phyloP scores from a whole-genome alignment of 2,888 invertebrate genomes.

The Orthonychiurus folsomi region DNA sequence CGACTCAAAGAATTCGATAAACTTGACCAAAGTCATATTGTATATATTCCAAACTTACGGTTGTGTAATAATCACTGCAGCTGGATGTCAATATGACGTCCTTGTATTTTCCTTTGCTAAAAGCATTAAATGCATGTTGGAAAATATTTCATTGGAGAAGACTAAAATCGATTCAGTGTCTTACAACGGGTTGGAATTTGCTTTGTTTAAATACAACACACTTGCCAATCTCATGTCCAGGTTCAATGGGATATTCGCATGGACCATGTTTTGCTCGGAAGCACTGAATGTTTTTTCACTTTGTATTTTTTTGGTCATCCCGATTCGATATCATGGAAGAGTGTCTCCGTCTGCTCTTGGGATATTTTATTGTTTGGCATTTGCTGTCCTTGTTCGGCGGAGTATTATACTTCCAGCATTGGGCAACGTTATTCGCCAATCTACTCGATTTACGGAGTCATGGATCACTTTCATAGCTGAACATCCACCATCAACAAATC shows the following conservation, averaged over 20 bases:
- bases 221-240: neutral
- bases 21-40: too few species aligned
- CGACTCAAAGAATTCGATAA: too few species aligned
- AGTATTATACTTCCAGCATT: neutral
- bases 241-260: neutral
- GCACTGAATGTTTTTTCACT: neutral
- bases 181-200: neutral
- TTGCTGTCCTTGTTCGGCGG: neutral
- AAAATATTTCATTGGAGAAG: neutral
- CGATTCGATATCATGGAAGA: neutral
- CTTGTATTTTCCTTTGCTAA: neutral
- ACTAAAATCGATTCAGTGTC: neutral
- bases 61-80: neutral
- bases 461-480: too few species aligned
- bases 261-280: neutral
- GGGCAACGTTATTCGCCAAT: neutral
- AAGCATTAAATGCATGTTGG: neutral
- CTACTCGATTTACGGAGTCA: neutral
- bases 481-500: too few species aligned
- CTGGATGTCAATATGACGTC: neutral
- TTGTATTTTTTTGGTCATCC: neutral
- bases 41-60: too few species aligned
- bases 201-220: neutral
- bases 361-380: neutral
- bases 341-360: neutral